Evolutionary conservation across 2,797 vertebrate species (phyloP), one percentile per base, ranked within the genome.

Genomic region (Mormyrops attenuatus): DNA sequence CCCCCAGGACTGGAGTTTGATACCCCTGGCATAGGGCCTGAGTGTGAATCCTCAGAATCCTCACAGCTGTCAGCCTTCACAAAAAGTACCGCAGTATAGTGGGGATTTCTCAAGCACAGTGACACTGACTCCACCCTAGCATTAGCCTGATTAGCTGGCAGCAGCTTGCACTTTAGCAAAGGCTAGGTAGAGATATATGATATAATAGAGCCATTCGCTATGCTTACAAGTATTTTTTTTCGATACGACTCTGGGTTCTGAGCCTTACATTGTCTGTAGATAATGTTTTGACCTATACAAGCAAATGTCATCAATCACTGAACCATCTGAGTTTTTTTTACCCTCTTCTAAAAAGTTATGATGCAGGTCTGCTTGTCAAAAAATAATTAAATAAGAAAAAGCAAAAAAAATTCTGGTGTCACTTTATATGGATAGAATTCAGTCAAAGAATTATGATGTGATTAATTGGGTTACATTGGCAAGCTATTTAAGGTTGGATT

Each of bases 251-350:
- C 30, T 22, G 6, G 6, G 34, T 66, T 44, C 57, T 22, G 53
- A 88, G 41, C 17, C n/a, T 26, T 20, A 44, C n/a, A 17, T 87
- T 11, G 38, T 63, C 53, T 66, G 50, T 57, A 84, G 49, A 86
- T 30, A 26, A 53, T 41, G 52, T 41, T 57, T 60, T 20, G 9
- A 50, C 50, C 55, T 41, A 30, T 44, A 52, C 13, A 50, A 52
- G 87, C 41, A 66, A 66, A 66, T 63, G 53, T 88, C 57, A 49
- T 47, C 60, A 88, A 88, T 88, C 57, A 66, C 41, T 30, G 44
- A 88, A 47, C 4, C 34, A 17, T 41, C 52, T 11, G 22, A 26
- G 44, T 20, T 26, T 26, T 85, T 49, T 85, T 84, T 3, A 6
- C n/a, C 2, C 38, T n/a, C 82, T 85, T 85, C 50, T 30, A 7